phyloP scores from a whole-genome alignment of 2,113 vertebrate genomes.

The Rafetus swinhoei region DNA sequence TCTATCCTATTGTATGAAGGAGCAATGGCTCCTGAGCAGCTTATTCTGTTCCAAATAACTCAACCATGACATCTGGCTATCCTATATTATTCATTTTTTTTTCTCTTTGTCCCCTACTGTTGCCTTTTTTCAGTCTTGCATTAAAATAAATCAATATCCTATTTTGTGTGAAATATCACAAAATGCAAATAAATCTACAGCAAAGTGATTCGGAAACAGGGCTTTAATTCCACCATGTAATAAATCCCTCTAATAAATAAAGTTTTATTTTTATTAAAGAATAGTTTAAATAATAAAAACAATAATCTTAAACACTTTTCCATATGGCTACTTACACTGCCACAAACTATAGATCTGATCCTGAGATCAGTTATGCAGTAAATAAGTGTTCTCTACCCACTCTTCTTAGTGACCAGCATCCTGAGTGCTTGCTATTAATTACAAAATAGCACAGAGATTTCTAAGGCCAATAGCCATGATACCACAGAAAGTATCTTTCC shows the following conservation, averaged over 20 bases:
- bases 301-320: background rate
- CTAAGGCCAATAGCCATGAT: background rate
- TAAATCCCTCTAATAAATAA: constrained; percentile 7
- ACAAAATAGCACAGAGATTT: background rate
- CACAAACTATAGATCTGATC: background rate
- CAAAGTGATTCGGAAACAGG: background rate
- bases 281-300: background rate
- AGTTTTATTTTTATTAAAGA: background rate
- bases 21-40: background rate
- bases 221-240: constrained; percentile 29
- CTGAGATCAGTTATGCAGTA: background rate
- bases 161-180: constrained; percentile 1
- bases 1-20: background rate
- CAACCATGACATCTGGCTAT: background rate
- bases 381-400: background rate
- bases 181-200: constrained; percentile 43
- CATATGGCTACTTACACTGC: background rate
- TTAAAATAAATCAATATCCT: constrained; percentile 47
- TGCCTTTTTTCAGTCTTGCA: background rate
- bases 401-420: background rate
- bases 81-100: constrained; percentile 15
- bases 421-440: background rate
- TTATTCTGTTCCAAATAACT: background rate
- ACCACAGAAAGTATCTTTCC: background rate
- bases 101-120: background rate